Evolutionary conservation across 2,797 vertebrate species (phyloP), one percentile per base, ranked within the genome.

Genomic region (Danio kyathit): DNA sequence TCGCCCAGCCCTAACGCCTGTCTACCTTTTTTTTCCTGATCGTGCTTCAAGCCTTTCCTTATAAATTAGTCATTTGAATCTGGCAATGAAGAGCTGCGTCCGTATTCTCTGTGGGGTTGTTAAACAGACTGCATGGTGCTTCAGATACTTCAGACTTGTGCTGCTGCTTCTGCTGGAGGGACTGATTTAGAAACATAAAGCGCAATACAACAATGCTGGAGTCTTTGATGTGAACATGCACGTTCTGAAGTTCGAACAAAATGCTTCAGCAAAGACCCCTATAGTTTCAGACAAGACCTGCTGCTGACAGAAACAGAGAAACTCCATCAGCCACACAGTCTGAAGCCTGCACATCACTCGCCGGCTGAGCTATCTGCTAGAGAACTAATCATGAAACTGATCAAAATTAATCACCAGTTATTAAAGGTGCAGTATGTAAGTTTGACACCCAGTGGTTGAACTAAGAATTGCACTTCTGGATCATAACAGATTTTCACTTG

Each of bases 101-200:
- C 43, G 44, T 82, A 51, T 76, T 76, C 72, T 80, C 40, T 5
- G 73, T 16, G 73, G 76, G 56, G 80, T 82, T 82, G 77, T 84
- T 80, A 83, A 84, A 69, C 76, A 85, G 74, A 72, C 76, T 57
- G 48, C 80, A 74, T 66, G 63, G 41, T 43, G 56, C 78, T 82
- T 86, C 74, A 79, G 74, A 77, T 83, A 52, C 64, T 38, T 82
- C 66, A 76, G 82, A 81, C 73, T 63, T 14, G 29, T 29, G 1
- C 29, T 29, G n/a, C n/a, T n/a, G n/a, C 69, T 59, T 60, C 63
- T 73, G 67, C 54, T 71, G 19, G 38, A 82, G 76, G 49, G 70
- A 81, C 67, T 83, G 64, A 83, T 84, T 78, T 73, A 72, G 70
- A 85, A 81, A 77, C 76, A 84, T 70, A 77, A 79, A 77, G 76